phyloP scores from a whole-genome alignment of 2,113 vertebrate genomes.

The Rhinichthys klamathensis region DNA sequence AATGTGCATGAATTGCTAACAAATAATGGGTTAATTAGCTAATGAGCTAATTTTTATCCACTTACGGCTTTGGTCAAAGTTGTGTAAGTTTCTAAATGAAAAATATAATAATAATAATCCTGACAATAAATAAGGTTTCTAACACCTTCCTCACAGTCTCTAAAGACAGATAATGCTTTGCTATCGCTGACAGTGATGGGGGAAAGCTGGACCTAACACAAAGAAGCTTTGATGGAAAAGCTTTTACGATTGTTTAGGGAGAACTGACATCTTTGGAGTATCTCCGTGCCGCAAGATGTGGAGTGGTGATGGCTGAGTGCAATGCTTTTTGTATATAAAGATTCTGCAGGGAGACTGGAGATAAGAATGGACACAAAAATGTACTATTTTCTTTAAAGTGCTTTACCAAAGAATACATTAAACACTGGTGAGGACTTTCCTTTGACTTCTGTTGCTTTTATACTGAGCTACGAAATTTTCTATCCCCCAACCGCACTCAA shows the following conservation, averaged over 20 bases:
- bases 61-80: neutral
- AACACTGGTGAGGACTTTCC: neutral
- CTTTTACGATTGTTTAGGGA: constrained; percentile 71
- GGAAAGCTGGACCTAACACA: constrained; percentile 67
- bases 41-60: neutral
- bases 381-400: neutral
- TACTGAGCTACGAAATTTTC: neutral
- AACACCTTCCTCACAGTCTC: neutral
- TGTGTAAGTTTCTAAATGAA: neutral
- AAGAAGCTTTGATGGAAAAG: constrained; percentile 62
- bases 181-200: constrained; percentile 59
- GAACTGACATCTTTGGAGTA: constrained; percentile 65
- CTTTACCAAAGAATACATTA: constrained; percentile 3
- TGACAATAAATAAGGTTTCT: neutral
- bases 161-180: neutral
- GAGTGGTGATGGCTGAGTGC: constrained; percentile 66
- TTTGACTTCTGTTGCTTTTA: neutral
- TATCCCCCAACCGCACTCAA: neutral
- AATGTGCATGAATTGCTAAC: neutral
- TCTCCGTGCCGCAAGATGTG: constrained; percentile 54
- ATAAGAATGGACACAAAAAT: constrained; percentile 12
- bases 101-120: neutral
- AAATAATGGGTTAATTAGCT: neutral
- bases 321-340: constrained; percentile 22
- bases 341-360: neutral